phyloP scores from a whole-genome alignment of 2,888 invertebrate genomes.

The Agrilus cyanescens region DNA sequence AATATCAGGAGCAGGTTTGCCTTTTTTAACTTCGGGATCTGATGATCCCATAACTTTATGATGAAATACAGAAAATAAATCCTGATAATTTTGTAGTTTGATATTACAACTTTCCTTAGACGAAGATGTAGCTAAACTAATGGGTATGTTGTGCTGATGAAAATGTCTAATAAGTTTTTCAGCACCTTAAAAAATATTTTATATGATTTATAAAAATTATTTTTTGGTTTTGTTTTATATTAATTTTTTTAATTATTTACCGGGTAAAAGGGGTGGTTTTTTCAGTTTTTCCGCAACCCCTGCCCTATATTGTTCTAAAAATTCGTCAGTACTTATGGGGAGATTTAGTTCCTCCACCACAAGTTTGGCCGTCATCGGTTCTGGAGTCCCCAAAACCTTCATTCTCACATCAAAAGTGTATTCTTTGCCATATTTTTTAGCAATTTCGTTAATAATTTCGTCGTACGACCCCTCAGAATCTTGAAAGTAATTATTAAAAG shows the following conservation, averaged over 20 bases:
- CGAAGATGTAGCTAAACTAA: constrained; percentile 60
- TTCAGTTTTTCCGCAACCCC: constrained; percentile 40
- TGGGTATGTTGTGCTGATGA: constrained; percentile 46
- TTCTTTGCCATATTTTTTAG: constrained; percentile 56
- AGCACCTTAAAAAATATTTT: constrained; percentile 38
- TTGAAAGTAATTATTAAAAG: constrained; percentile 32
- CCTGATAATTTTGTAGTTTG: constrained; percentile 40
- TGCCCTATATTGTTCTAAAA: constrained; percentile 38
- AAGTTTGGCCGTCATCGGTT: constrained; percentile 39
- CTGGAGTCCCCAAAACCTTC: constrained; percentile 41
- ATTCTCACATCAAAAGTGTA: constrained; percentile 63
- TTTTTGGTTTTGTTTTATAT: not conserved
- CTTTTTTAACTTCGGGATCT: constrained; percentile 53
- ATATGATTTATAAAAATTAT: not conserved
- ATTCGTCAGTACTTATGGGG: constrained; percentile 49
- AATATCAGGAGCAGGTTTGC: constrained; percentile 63
- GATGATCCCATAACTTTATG: constrained; percentile 51
- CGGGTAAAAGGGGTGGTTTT: constrained; percentile 46
- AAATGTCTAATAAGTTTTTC: constrained; percentile 50
- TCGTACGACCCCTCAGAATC: constrained; percentile 77
- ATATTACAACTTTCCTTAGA: constrained; percentile 42
- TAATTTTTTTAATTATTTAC: constrained; percentile 26
- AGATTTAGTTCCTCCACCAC: constrained; percentile 45
- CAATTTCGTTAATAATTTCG: constrained; percentile 56
- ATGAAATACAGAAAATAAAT: constrained; percentile 41